A percentile compares a stretch with the other conserved stretches of the same genome.
phyloP scores from a whole-genome alignment of 2,113 vertebrate genomes.

The Corapipo altera region DNA sequence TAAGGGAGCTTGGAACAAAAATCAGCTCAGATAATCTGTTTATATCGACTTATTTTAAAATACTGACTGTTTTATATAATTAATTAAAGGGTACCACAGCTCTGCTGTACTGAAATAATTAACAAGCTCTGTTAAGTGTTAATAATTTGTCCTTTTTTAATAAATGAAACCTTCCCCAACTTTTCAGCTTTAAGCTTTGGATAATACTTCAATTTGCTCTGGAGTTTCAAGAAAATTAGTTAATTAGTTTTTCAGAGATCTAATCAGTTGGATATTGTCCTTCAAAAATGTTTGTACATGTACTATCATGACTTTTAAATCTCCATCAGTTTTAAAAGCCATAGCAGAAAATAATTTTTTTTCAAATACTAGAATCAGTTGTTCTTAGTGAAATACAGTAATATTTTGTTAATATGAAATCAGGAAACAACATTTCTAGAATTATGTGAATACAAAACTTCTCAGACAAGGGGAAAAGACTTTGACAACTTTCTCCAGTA shows the following conservation, averaged over 20 bases:
- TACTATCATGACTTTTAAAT: not conserved
- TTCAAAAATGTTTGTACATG: constrained; percentile 21
- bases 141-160: not conserved
- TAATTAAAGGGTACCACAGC: not conserved
- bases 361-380: not conserved
- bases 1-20: not conserved
- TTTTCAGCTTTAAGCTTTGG: constrained; percentile 14
- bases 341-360: not conserved
- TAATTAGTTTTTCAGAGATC: constrained; percentile 52
- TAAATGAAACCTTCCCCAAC: not conserved
- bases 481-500: not conserved
- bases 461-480: not conserved
- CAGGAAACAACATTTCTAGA: not conserved
- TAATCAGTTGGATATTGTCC: constrained; percentile 18
- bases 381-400: not conserved
- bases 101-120: not conserved
- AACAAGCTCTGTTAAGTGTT: not conserved
- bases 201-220: constrained; percentile 31
- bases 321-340: not conserved
- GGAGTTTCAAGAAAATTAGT: constrained; percentile 32
- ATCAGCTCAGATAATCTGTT: not conserved
- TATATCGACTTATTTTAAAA: not conserved
- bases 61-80: not conserved
- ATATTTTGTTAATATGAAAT: not conserved
- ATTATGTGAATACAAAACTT: not conserved